phyloP scores from a whole-genome alignment of 2,113 vertebrate genomes.

The Campylomormyrus tamandua region DNA sequence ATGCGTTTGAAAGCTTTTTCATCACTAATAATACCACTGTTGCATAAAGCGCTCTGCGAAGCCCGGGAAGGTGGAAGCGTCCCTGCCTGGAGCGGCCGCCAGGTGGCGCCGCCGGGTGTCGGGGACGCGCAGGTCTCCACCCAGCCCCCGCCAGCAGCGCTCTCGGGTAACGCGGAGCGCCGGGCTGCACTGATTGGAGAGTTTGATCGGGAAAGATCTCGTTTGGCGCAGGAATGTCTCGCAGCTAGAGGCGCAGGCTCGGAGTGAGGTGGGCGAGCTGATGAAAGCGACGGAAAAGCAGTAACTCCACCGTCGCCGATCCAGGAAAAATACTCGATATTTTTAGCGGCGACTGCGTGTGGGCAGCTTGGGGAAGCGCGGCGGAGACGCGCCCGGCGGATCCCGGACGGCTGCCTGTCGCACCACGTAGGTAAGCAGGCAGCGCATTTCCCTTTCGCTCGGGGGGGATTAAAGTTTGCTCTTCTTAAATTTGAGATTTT shows the following conservation, averaged over 20 bases:
- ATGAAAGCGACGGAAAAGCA: neutral
- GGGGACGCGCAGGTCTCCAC: neutral
- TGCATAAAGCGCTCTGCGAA: neutral
- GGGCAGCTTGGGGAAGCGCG: neutral
- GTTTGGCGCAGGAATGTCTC: conserved; percentile 6
- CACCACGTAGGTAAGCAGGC: neutral
- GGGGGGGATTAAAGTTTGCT: neutral
- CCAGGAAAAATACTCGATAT: neutral
- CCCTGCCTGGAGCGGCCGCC: neutral
- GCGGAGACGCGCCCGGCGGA: neutral
- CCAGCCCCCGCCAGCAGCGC: neutral
- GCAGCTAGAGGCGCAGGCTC: neutral
- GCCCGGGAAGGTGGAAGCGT: no score
- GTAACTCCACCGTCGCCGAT: neutral
- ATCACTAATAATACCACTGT: neutral
- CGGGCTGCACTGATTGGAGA: conserved; percentile 14
- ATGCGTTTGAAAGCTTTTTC: neutral
- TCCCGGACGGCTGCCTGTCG: neutral
- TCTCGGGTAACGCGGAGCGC: neutral
- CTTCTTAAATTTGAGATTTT: neutral
- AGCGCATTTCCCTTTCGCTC: neutral
- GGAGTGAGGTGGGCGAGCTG: neutral
- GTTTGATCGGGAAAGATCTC: neutral
- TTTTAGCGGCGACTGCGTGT: neutral
- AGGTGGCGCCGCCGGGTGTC: neutral